Conservation (phyloP, 1,140 invertebrate genomes). For the Littorina saxatilis region DNA sequence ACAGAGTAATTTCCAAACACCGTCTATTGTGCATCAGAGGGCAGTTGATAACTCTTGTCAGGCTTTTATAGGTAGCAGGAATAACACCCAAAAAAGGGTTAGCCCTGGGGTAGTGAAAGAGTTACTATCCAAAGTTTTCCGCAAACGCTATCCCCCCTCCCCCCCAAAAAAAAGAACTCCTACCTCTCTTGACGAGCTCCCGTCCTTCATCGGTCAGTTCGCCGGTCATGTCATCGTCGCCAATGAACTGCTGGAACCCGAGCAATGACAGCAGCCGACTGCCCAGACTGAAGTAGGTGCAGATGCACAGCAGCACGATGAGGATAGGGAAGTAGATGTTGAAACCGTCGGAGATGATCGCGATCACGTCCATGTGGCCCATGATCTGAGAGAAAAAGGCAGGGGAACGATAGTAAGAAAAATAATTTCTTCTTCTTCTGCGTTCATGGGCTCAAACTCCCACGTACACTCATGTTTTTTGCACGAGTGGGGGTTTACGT, state of each 20-base stretch:
- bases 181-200: constrained; percentile 87
- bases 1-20: no score
- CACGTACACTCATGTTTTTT: no score
- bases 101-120: no score
- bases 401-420: no score
- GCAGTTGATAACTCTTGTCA: background rate
- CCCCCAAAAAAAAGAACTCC: background rate
- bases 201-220: constrained; percentile 95
- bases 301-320: constrained; percentile 94
- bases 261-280: constrained; percentile 90
- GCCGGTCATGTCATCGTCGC: constrained; percentile 92
- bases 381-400: constrained; percentile 87
- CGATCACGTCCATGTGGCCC: constrained; percentile 99
- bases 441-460: no score
- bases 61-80: no score
- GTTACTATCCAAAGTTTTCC: no score
- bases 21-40: no score
- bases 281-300: constrained; percentile 97
- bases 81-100: no score
- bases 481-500: no score
- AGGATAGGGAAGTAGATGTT: constrained; percentile 99
- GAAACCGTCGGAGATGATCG: constrained; percentile 97
- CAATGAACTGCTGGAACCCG: constrained; percentile 97
- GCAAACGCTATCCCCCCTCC: background rate
- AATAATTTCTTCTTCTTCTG: no score